These are phyloP conservation scores for Rhingia rostrata DNA, from an alignment of 2,888 invertebrate species.

Conservation along the genomic window DNA sequence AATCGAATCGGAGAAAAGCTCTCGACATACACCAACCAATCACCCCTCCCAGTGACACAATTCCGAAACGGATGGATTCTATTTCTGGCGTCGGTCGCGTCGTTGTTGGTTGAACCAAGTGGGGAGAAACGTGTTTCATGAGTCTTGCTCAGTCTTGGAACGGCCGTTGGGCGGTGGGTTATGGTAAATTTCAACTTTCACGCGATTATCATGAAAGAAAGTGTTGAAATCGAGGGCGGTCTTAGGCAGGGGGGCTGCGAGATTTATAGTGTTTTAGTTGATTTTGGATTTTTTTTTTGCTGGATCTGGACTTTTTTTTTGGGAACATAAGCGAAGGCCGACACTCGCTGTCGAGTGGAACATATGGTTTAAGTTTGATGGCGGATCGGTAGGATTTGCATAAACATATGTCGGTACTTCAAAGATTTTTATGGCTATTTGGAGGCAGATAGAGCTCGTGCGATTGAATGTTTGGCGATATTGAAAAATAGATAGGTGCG, in stretches of 20 bases:
- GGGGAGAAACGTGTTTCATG: neutral
- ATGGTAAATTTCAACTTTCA: constrained; percentile 66
- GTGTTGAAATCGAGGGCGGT: constrained; percentile 39
- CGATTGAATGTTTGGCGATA: constrained; percentile 21
- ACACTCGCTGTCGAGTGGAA: constrained; percentile 33
- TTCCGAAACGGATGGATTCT: constrained; percentile 58
- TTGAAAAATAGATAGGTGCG: neutral
- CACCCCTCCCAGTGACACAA: constrained; percentile 47
- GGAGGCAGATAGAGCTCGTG: constrained; percentile 5
- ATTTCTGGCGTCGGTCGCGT: constrained; percentile 39
- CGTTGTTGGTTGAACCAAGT: constrained; percentile 14
- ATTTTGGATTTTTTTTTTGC: neutral
- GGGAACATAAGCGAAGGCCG: constrained; percentile 44
- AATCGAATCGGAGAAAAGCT: constrained; percentile 34
- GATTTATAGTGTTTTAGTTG: constrained; percentile 40
- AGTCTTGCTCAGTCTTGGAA: neutral
- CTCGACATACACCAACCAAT: constrained; percentile 7
- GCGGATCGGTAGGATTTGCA: constrained; percentile 36
- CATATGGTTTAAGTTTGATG: constrained; percentile 55
- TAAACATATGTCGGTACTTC: constrained; percentile 53
- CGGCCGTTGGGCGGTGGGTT: constrained; percentile 16
- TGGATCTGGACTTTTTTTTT: constrained; percentile 11
- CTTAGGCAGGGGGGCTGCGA: neutral
- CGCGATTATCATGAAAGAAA: constrained; percentile 44
- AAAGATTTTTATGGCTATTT: constrained; percentile 31